Evolutionary conservation across 2,113 vertebrate genomes (phyloP).

Genomic region (Ramphastos sulfuratus): DNA sequence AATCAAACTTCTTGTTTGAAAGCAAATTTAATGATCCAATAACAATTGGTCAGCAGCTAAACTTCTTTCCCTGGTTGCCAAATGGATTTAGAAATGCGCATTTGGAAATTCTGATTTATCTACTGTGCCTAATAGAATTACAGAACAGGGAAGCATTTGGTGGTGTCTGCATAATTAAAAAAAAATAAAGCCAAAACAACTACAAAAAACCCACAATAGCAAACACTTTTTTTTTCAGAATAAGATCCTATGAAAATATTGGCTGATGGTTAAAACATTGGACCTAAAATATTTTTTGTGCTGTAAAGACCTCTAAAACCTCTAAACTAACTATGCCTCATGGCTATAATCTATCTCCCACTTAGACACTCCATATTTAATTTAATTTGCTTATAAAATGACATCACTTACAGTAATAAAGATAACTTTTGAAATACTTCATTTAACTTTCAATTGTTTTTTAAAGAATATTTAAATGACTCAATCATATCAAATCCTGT

Average conservation of each 20-base stretch:
- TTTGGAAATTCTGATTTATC: not conserved
- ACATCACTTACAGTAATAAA: not conserved
- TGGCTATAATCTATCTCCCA: not conserved
- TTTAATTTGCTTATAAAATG: not conserved
- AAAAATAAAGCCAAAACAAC: not conserved
- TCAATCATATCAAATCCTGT: not conserved
- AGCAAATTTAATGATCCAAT: not conserved
- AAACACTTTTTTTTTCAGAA: not conserved
- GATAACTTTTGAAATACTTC: not conserved
- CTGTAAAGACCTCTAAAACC: not conserved
- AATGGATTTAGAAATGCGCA: not conserved
- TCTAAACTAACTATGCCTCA: not conserved
- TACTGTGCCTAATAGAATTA: not conserved
- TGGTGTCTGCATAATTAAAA: not conserved
- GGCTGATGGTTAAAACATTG: not conserved
- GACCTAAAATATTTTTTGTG: not conserved
- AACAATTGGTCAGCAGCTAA: not conserved
- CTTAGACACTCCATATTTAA: not conserved
- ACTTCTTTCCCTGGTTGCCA: slow-evolving; percentile 24
- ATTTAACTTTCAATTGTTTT: not conserved
- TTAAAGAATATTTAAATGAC: not conserved
- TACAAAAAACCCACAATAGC: not conserved
- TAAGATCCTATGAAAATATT: not conserved
- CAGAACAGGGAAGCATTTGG: not conserved
- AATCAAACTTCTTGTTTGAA: slow-evolving; percentile 32